A percentile compares a stretch with the other conserved stretches of the same genome.
Conservation (phyloP, 2,888 invertebrate species). For the Diaphora mendica region DNA sequence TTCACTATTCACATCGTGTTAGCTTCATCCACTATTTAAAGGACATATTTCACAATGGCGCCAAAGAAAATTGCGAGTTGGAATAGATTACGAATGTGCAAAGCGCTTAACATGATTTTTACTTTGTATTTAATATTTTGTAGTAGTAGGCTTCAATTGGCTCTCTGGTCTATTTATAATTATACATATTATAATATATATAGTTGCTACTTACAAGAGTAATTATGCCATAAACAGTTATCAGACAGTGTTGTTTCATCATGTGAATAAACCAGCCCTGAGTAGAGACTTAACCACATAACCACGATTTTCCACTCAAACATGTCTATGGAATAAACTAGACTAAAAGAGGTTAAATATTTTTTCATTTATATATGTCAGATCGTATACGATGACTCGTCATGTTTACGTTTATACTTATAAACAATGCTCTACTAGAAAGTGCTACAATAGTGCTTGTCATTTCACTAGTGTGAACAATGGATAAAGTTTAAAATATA, state of each 20-base stretch:
- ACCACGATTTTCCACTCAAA: slow-evolving; percentile 53
- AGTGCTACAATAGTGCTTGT: slow-evolving; percentile 39
- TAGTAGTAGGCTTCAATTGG: too few relatives aligned
- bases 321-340: slow-evolving; percentile 40
- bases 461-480: slow-evolving; percentile 33
- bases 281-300: slow-evolving; percentile 48
- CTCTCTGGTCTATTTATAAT: too few relatives aligned
- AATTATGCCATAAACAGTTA: slow-evolving; percentile 68
- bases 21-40: too few relatives aligned
- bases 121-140: too few relatives aligned
- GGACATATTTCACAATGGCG: too few relatives aligned
- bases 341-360: slow-evolving; percentile 8
- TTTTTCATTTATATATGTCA: slow-evolving; percentile 12
- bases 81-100: too few relatives aligned
- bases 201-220: slow-evolving; percentile 61
- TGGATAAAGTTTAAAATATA: slow-evolving; percentile 17
- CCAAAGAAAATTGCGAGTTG: too few relatives aligned
- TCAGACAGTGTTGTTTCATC: slow-evolving; percentile 44
- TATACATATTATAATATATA: background rate
- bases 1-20: too few relatives aligned
- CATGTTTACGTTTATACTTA: slow-evolving; percentile 12
- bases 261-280: slow-evolving; percentile 34
- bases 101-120: too few relatives aligned
- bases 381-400: background rate
- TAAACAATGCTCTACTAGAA: slow-evolving; percentile 37